phyloP scores from a whole-genome alignment of 2,113 vertebrate species.

The Hassar affinis region DNA sequence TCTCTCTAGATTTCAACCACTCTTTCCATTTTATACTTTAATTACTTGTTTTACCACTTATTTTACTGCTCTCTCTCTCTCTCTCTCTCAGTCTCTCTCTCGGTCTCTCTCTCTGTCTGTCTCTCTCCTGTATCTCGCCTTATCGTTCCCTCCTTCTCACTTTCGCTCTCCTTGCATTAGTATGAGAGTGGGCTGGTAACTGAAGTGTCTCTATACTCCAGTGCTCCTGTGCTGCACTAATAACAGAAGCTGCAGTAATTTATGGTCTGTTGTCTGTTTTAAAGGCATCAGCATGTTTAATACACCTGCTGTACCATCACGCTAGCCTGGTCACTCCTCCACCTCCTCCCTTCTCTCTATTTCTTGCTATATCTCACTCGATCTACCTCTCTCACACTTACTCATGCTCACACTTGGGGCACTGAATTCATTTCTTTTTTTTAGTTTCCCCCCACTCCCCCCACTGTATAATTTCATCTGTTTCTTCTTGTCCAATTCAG shows the following conservation, averaged over 20 bases:
- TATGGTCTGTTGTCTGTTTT: constrained; percentile 58
- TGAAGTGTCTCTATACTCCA: constrained; percentile 54
- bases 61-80: constrained; percentile 19
- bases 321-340: constrained; percentile 51
- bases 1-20: constrained; percentile 32
- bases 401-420: constrained; percentile 47
- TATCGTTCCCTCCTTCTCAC: constrained; percentile 11
- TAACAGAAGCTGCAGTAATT: constrained; percentile 55
- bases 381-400: constrained; percentile 33
- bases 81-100: neutral
- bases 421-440: constrained; percentile 43
- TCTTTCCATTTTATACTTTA: constrained; percentile 46
- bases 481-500: neutral
- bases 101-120: neutral
- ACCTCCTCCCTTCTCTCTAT: constrained; percentile 20
- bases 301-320: constrained; percentile 55
- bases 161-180: constrained; percentile 44
- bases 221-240: constrained; percentile 52
- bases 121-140: neutral
- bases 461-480: constrained; percentile 35
- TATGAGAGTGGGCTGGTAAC: constrained; percentile 50
- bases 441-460: constrained; percentile 31
- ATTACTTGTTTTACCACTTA: constrained; percentile 44
- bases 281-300: constrained; percentile 58
- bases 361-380: constrained; percentile 10